Conservation (phyloP, 2,888 invertebrate genomes). For the Phlogophora meticulosa region DNA sequence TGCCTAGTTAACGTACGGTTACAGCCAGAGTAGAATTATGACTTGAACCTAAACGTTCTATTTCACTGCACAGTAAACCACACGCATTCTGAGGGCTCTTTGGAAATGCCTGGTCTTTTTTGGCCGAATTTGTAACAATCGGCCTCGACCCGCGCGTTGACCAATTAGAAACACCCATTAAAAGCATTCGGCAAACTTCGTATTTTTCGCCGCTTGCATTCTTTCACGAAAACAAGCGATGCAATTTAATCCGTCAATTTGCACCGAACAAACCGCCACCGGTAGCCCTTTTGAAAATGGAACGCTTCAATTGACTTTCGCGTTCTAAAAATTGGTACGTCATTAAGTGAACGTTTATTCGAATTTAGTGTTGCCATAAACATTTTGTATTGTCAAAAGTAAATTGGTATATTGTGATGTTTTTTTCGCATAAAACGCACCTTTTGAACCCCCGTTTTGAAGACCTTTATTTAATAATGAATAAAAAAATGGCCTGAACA, state of each 20-base stretch:
- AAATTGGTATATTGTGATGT: constrained; percentile 48
- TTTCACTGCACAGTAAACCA: constrained; percentile 60
- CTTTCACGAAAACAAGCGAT: constrained; percentile 85
- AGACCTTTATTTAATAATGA: neutral
- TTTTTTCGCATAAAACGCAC: constrained; percentile 16
- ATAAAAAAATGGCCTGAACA: neutral
- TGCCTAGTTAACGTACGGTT: constrained; percentile 80
- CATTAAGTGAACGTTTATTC: constrained; percentile 64
- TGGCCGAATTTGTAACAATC: constrained; percentile 68
- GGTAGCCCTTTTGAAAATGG: constrained; percentile 82
- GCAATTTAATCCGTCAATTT: constrained; percentile 85
- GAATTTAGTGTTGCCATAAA: constrained; percentile 55
- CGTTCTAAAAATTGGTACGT: constrained; percentile 71
- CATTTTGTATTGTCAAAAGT: constrained; percentile 36
- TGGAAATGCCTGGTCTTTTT: constrained; percentile 50
- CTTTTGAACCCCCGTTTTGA: constrained; percentile 6
- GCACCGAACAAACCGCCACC: constrained; percentile 79
- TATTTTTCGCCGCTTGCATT: constrained; percentile 83
- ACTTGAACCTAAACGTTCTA: constrained; percentile 60
- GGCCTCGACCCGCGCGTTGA: constrained; percentile 81
- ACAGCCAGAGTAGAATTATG: constrained; percentile 68
- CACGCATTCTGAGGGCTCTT: constrained; percentile 54
- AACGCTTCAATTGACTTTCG: constrained; percentile 74
- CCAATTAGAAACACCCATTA: constrained; percentile 89
- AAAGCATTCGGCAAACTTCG: constrained; percentile 78